Evolutionary conservation across 1,140 invertebrate genomes (phyloP), one percentile per base, ranked within the genome.

Genomic region (Zaprionus vittiger): DNA sequence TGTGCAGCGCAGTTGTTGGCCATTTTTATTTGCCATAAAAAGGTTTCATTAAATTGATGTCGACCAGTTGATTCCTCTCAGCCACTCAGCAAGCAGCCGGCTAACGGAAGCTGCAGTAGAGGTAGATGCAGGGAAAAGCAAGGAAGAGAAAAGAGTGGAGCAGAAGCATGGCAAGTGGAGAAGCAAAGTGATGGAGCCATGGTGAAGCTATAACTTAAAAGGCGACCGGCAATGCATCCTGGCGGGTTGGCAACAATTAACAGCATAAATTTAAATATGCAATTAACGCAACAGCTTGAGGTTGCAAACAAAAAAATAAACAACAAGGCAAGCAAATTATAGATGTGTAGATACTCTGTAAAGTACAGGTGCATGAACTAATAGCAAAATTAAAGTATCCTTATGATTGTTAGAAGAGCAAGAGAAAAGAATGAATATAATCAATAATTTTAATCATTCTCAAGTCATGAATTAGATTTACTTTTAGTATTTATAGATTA

Each of bases 251-350:
- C 81, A 71, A 64, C 81, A 89, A 89, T 90, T 85, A 89, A 89
- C 81, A 90, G 73, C 81, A 89, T 89, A 89, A 89, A 89, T 85
- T 90, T 90, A 90, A 90, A 89, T 90, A 90, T 85, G 85, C 81
- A 89, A 90, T 89, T 89, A 90, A 89, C 68, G 81, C 79, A 89
- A 85, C 85, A 89, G 85, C 85, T 89, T 80, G 85, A 64, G 62
- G 81, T 76, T 67, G 34, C 12, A 74, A 47, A 17, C 41, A 17
- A n/a, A 47, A 47, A 75, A 72, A n/a, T 56, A 79, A 81, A 59
- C 59, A 69, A 64, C 64, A 71, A 47, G 15, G 71, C 37, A 34
- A 54, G 11, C 9, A 0, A 9, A 28, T 24, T 12, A 37, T 20
- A 41, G 49, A 9, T 2, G 20, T 59, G 41, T 61, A 22, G 22